phyloP scores from a whole-genome alignment of 2,797 vertebrate genomes.

The Chrosomus eos region DNA sequence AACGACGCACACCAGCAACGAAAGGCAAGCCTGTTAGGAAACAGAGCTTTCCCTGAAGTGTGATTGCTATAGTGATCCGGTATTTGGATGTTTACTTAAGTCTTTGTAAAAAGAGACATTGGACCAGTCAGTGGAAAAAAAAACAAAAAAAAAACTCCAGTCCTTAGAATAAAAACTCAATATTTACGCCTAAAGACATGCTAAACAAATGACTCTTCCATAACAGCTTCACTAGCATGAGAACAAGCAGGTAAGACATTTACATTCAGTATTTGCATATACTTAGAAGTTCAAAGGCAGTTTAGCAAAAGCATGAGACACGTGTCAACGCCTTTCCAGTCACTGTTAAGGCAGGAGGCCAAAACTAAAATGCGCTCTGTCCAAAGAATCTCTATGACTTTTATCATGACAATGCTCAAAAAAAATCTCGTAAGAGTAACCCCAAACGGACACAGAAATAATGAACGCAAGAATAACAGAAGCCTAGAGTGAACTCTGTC shows the following conservation, averaged over 20 bases:
- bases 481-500: conserved; percentile 55
- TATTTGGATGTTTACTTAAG: conserved; percentile 37
- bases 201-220: neutral
- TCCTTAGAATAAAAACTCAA: neutral
- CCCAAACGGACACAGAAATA: neutral
- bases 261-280: conserved; percentile 64
- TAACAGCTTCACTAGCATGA: neutral
- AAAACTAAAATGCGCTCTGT: conserved; percentile 1
- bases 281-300: conserved; percentile 62
- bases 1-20: conserved; percentile 24
- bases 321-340: conserved; percentile 70
- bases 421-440: too few species aligned
- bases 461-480: conserved; percentile 20
- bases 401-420: too few species aligned
- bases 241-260: conserved; percentile 32
- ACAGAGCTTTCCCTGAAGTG: conserved; percentile 21
- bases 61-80: conserved; percentile 16
- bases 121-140: neutral
- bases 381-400: too few species aligned
- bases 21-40: conserved; percentile 22
- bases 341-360: conserved; percentile 68
- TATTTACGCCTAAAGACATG: conserved; percentile 5
- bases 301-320: conserved; percentile 50
- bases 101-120: neutral
- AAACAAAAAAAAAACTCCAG: neutral